A percentile compares a stretch with the other conserved stretches of the same genome.
Evolutionary conservation across 2,113 vertebrate genomes (phyloP).

Genomic region (Physeter macrocephalus): DNA sequence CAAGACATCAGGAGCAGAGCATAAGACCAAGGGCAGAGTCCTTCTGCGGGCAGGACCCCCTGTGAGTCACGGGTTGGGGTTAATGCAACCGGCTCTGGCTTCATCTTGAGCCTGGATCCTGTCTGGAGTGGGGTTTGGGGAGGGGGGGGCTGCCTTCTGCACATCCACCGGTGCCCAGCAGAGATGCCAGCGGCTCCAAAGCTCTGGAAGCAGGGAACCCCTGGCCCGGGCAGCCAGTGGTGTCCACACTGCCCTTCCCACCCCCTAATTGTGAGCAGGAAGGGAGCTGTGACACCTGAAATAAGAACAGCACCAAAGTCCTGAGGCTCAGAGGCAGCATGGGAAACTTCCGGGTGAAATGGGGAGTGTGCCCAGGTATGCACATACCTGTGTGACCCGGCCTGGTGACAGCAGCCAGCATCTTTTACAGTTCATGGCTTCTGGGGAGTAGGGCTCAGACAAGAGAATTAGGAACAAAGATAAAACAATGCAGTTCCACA

Average conservation of each 20-base stretch:
- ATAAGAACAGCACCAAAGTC: neutral
- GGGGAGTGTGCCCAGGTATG: neutral
- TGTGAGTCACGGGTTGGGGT: neutral
- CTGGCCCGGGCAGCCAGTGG: neutral
- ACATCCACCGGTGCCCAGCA: accelerated
- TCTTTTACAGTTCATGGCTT: neutral
- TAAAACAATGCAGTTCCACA: neutral
- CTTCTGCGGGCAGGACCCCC: neutral
- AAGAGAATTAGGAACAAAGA: neutral
- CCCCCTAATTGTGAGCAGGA: neutral
- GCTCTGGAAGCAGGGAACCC: neutral
- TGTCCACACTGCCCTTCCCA: neutral
- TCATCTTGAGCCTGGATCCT: neutral
- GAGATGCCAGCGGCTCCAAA: neutral
- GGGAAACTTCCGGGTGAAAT: neutral
- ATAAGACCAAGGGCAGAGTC: neutral
- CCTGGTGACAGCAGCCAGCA: neutral
- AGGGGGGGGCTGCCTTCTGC: neutral
- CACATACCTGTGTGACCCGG: neutral
- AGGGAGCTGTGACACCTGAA: neutral
- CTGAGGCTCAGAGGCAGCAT: neutral
- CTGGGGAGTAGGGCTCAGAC: neutral
- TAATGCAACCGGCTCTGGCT: neutral
- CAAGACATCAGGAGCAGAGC: neutral
- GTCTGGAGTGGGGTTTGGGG: too few species aligned